Evolutionary conservation across 2,797 vertebrate species (phyloP), one percentile per base, ranked within the genome.

Genomic region (Leuciscus waleckii): DNA sequence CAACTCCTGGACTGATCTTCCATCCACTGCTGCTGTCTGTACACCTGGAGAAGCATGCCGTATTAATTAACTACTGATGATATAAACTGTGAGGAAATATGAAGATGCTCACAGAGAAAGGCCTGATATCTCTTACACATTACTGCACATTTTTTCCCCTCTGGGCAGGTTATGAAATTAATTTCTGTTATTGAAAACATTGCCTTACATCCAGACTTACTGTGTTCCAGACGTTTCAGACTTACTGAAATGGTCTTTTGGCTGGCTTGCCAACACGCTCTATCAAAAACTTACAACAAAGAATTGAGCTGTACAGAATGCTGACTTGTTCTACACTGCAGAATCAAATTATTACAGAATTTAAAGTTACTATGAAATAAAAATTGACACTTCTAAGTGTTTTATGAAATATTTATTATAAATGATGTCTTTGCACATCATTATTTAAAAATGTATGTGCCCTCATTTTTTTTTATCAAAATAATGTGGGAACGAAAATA

Each of bases 1-100:
- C 58, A 67, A 67, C 79, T 92, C 84, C 79, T 88, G 82, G 86
- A 84, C 84, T 17, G 85, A 78, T 75, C 80, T 87, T 74, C 56
- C 39, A 39, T 90, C 90, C 81, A 51, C 74, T 46, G 81, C 68
- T 68, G 87, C 65, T 51, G 85, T 71, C 81, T 89, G 89, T 68
- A 51, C n/a, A 81, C 86, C 90, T 90, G 49, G 17, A 39, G 56
- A 73, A 85, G 67, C 4, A 56, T n/a, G 73, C n/a, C 51, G 0
- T 26, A 26, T n/a, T 51, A 51, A 3, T 76, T 11, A 86, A 65
- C 26, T 29, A 23, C 63, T 43, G 7, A n/a, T 74, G 13, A 75
- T 32, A 75, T n/a, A 37, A 43, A 5, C 29, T 51, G 3, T 29
- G 32, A 75, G 73, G 19, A 75, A 75, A 37, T 68, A 14, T 51